Percentiles rank a stretch among this genome's conserved stretches.
Conservation (phyloP, 2,797 vertebrate genomes). For the Mormyrops attenuatus region DNA sequence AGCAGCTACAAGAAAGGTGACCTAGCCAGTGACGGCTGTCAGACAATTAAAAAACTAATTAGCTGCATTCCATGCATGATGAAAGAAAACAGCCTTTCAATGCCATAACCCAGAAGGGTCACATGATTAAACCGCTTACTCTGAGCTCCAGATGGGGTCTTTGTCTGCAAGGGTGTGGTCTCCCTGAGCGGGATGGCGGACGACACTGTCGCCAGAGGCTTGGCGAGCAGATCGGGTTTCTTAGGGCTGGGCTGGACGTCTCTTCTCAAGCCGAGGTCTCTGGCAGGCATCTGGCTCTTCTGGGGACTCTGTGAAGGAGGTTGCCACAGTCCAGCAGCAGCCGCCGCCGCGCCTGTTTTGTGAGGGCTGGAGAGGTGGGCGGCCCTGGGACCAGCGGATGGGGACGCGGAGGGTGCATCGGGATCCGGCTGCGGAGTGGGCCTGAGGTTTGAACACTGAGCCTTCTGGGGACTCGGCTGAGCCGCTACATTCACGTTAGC, state of each 20-base stretch:
- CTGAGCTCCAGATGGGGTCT: conserved; percentile 57
- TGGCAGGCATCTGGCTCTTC: conserved; percentile 49
- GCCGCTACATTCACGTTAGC: conserved; percentile 43
- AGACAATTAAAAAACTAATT: background rate
- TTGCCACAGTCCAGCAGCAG: background rate
- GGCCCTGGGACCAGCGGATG: conserved; percentile 25
- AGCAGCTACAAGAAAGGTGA: background rate
- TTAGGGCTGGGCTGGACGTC: conserved; percentile 39
- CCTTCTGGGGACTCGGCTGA: conserved; percentile 46
- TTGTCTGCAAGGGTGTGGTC: conserved; percentile 55
- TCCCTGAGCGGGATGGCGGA: conserved; percentile 46
- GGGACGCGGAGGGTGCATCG: conserved; percentile 29
- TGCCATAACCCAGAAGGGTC: background rate
- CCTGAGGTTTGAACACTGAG: conserved; percentile 35
- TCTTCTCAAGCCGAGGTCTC: conserved; percentile 23
- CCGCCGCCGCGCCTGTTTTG: conserved; percentile 25
- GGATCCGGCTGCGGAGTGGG: conserved; percentile 10
- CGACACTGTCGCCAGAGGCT: conserved; percentile 36
- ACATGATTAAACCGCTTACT: conserved; percentile 52
- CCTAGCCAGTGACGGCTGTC: background rate
- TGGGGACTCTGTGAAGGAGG: conserved; percentile 48
- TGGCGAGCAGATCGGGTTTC: conserved; percentile 50
- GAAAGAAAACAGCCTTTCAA: background rate
- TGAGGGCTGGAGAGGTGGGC: conserved; percentile 22
- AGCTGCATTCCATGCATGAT: background rate